Base-by-base conservation (phyloP, 2,797 vertebrate genomes). In the Antennarius maculatus region DNA sequence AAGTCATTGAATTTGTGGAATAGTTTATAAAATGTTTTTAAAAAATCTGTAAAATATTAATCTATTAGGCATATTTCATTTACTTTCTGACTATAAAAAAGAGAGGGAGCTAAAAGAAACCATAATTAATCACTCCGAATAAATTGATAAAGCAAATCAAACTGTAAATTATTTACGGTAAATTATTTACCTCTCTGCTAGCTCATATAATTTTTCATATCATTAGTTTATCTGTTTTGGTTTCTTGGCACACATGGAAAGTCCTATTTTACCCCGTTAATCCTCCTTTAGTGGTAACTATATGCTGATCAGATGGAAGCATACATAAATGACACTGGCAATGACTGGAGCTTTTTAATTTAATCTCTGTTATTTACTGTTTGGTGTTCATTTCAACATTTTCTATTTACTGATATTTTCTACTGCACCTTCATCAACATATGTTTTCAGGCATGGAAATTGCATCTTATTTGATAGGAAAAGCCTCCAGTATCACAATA, bases 391-490 rank as follows among this genome's bases (percentile, higher is more conserved):
- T 47, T 18, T 58, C 0, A 47, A 37, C 43, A 34, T n/a, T 56
- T 3, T 46, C 2, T 15, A 2, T 5, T 17, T 37, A 9, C 16
- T 28, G 12, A 59, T 41, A 14, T 55, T 50, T 0, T 17, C 8
- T 46, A 12, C 13, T 37, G 7, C 53, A 17, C 11, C 29, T 2
- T 60, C 16, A 41, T 59, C 10, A 17, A 10, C 2, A 14, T 31
- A 2, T 42, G 12, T 60, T 49, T 72, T 52, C 84, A 96, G 95
- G 95, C 7, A 95, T 95, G 94, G 95, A 96, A 79, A 61, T 93
- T 6, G 92, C 95, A 0, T 93, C 94, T 42, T 95, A 92, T 75
- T 86, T 95, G 71, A 82, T 87, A 3, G 92, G 88, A 63, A 95
- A 92, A 86, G 92, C 95, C 45, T 76, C 62, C 3, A 86, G 80